Percentiles rank a stretch among this genome's conserved stretches.
phyloP scores from a whole-genome alignment of 1,140 invertebrate species.

The Helicoverpa zea region DNA sequence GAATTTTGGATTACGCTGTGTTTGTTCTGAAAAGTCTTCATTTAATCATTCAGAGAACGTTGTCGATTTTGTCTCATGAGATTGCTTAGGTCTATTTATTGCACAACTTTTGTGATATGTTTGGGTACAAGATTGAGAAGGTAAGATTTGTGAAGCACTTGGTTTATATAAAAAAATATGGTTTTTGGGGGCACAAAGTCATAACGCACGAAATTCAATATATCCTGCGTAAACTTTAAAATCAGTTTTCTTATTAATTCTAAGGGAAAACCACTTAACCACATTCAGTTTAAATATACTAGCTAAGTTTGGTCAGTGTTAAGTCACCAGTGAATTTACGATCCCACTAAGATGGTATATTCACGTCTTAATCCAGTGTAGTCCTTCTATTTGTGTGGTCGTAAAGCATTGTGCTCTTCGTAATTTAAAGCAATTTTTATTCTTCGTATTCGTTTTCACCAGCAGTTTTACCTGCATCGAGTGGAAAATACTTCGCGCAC shows the following conservation, averaged over 20 bases:
- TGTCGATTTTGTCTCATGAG: no score
- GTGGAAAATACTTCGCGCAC: no score
- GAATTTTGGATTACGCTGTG: background rate
- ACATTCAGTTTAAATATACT: slow-evolving; percentile 7
- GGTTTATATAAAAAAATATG: no score
- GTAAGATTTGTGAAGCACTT: no score
- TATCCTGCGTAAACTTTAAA: background rate
- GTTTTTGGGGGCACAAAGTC: no score
- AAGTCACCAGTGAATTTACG: slow-evolving; percentile 15
- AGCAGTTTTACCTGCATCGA: no score
- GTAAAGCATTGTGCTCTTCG: background rate
- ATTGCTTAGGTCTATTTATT: background rate
- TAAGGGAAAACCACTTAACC: background rate
- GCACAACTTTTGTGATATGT: no score
- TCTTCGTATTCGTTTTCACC: background rate
- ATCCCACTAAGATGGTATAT: background rate
- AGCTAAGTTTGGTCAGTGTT: slow-evolving; percentile 15
- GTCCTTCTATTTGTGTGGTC: background rate
- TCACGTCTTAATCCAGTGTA: background rate
- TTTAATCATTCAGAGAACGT: no score
- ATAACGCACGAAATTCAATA: no score
- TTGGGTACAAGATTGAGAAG: no score
- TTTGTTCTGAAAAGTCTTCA: background rate
- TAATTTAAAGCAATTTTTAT: background rate
- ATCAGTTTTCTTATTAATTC: background rate